Evolutionary conservation across 2,888 invertebrate genomes (phyloP), one percentile per base, ranked within the genome.

Genomic region (Petrolisthes manimaculis): DNA sequence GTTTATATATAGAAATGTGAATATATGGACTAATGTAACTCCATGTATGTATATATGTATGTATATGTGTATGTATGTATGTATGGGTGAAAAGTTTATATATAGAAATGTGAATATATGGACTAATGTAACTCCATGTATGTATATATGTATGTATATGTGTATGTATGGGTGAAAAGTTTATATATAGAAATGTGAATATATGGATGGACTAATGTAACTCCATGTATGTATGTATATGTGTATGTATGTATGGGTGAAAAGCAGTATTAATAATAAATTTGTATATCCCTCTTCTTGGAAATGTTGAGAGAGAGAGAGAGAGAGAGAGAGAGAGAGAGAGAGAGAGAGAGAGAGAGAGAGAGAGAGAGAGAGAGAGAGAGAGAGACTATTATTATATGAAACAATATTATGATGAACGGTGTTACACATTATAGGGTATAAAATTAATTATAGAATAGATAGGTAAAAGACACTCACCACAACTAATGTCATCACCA

Each of bases 61-160:
- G n/a, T n/a, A n/a, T n/a, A n/a, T n/a, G n/a, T n/a, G n/a, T n/a
- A n/a, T n/a, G n/a, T n/a, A n/a, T n/a, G n/a, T n/a, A n/a, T n/a
- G n/a, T n/a, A n/a, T n/a, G n/a, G n/a, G n/a, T n/a, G n/a, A n/a
- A n/a, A n/a, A n/a, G n/a, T n/a, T n/a, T n/a, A n/a, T n/a, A n/a
- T n/a, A n/a, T n/a, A n/a, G n/a, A n/a, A n/a, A n/a, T n/a, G n/a
- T n/a, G n/a, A n/a, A n/a, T n/a, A n/a, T n/a, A n/a, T n/a, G n/a
- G n/a, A n/a, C n/a, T n/a, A n/a, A n/a, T n/a, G n/a, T n/a, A n/a
- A n/a, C n/a, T n/a, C n/a, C n/a, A n/a, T n/a, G 61, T 9, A 9
- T 61, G 61, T 61, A 14, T 61, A n/a, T 75, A n/a, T 75, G 75
- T 75, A n/a, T 75, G 75, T 75, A n/a, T 75, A 5, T 75, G 75